Base-by-base conservation (phyloP, 2,113 vertebrate species). In the Trichomycterus rosablanca region DNA sequence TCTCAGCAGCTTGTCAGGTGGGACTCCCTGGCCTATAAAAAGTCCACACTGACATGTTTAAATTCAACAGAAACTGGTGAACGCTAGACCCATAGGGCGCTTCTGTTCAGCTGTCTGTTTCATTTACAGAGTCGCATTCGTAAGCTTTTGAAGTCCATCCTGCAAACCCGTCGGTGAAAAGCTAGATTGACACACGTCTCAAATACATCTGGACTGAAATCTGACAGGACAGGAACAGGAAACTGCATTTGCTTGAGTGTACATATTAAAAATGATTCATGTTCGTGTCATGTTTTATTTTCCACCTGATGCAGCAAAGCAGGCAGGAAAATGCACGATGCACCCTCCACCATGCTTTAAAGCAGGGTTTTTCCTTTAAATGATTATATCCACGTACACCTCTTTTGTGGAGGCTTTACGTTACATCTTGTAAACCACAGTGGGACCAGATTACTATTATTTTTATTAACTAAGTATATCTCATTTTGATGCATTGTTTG, bases 21-120 rank as follows among this genome's bases (percentile, higher is more conserved):
- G 67, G 48, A 59, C 55, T 63, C 43, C n/a, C 2, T 23, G 20
- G 35, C 52, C 49, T 34, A 20, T 20, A 52, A 65, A 59, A 35
- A 57, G 53, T 35, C 40, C 58, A 53, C 18, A 6, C 51, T 54
- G 32, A 39, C 51, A 9, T 39, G 51, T 12, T 54, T 37, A 22
- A 37, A 37, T 54, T 20, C 35, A 54, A 37, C 10, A n/a, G 10
- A 20, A 52, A 32, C 23, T 34, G 28, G 2, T 63, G 32, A 59
- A 59, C 39, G 37, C 40, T 26, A 30, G 19, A 45, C 20, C 46
- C 39, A 35, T 53, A 51, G 23, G 44, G 40, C 30, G 6, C 48
- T 43, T n/a, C 20, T 44, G 20, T 49, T 48, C 19, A 20, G 28
- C 28, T 24, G 45, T 37, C 34, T 19, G 42, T 48, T 5, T 11